Percentiles rank a stretch among this genome's conserved stretches.
Evolutionary conservation across 2,888 invertebrate genomes (phyloP).

Genomic region (Pocota personata): DNA sequence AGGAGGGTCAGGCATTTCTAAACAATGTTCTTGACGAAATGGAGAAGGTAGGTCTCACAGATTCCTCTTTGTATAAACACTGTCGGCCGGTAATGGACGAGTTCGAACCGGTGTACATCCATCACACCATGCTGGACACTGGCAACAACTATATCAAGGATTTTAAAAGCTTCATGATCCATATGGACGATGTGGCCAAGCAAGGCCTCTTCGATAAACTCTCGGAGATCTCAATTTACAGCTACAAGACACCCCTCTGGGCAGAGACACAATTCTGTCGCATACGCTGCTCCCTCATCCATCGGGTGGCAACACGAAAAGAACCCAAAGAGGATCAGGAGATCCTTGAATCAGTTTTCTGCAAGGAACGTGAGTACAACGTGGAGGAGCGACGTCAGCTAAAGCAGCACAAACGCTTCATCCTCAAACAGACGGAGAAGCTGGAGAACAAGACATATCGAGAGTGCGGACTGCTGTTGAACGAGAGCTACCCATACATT

Average conservation of each 20-base stretch:
- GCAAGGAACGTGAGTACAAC: constrained; percentile 80
- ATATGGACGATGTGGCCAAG: constrained; percentile 80
- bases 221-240: constrained; percentile 78
- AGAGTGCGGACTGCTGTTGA: constrained; percentile 80
- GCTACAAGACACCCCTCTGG: constrained; percentile 81
- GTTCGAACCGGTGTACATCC: constrained; percentile 80
- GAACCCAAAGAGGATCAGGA: constrained; percentile 79
- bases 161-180: constrained; percentile 77
- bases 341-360: constrained; percentile 80
- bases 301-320: constrained; percentile 79
- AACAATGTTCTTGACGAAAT: constrained; percentile 80
- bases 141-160: constrained; percentile 79
- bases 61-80: constrained; percentile 79
- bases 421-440: constrained; percentile 82
- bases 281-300: constrained; percentile 81
- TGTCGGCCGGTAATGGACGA: constrained; percentile 80
- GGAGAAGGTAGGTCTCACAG: constrained; percentile 78
- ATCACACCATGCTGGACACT: constrained; percentile 79
- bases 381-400: constrained; percentile 79
- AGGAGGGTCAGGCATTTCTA: constrained; percentile 78
- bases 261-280: constrained; percentile 81
- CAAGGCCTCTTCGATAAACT: constrained; percentile 79
- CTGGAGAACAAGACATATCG: constrained; percentile 81
- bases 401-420: constrained; percentile 82
- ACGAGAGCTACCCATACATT: constrained; percentile 80